phyloP scores from a whole-genome alignment of 2,113 vertebrate species.

The Eolophus roseicapilla region DNA sequence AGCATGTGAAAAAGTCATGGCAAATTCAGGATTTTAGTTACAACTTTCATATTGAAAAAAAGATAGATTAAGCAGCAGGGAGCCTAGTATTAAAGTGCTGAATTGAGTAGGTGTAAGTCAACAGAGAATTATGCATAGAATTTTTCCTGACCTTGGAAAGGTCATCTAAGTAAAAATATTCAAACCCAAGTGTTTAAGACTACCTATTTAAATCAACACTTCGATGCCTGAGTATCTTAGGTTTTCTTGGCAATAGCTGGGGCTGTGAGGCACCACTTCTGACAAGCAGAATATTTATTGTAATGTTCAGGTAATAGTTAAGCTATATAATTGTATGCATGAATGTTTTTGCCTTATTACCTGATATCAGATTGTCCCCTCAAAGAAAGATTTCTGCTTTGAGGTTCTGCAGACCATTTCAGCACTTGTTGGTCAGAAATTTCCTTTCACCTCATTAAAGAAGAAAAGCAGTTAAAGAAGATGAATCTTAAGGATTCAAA shows the following conservation, averaged over 20 bases:
- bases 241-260: background rate
- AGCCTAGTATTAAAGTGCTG: background rate
- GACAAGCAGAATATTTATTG: background rate
- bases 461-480: background rate
- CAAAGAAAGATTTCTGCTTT: background rate
- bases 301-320: background rate
- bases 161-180: conserved; percentile 30
- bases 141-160: conserved; percentile 23
- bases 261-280: background rate
- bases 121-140: conserved; percentile 11
- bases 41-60: background rate
- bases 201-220: background rate
- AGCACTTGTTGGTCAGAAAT: background rate
- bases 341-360: background rate
- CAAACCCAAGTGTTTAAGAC: background rate
- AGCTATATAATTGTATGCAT: background rate
- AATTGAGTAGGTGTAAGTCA: conserved; percentile 28
- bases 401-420: background rate
- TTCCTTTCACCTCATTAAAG: background rate
- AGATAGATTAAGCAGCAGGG: background rate
- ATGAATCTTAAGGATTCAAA: background rate
- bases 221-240: background rate
- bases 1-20: background rate
- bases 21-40: conserved; percentile 3
- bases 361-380: background rate